Conservation (phyloP, 2,113 vertebrate species). For the Orientallactaga bullata region DNA sequence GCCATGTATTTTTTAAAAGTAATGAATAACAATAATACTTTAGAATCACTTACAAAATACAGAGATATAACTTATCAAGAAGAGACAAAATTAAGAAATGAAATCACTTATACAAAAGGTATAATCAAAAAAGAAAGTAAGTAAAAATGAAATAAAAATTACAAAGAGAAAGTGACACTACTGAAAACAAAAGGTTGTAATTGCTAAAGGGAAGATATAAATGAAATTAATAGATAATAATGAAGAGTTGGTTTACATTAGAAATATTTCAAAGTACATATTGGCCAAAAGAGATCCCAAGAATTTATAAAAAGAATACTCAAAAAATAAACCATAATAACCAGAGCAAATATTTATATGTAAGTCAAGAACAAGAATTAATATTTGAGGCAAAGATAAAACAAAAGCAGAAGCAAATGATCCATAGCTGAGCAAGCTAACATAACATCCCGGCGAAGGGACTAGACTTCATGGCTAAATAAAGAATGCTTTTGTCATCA, state of each 20-base stretch:
- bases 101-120: neutral
- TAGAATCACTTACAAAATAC: neutral
- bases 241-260: conserved; percentile 10
- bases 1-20: neutral
- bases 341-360: neutral
- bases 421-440: neutral
- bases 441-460: neutral
- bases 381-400: neutral
- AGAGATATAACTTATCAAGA: neutral
- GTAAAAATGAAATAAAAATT: neutral
- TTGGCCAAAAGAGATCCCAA: neutral
- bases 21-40: neutral
- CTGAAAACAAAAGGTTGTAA: neutral
- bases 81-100: neutral
- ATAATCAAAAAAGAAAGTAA: neutral
- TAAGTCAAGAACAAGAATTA: neutral
- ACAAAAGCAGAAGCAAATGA: neutral
- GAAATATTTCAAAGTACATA: neutral
- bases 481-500: neutral
- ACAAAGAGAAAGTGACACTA: neutral
- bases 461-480: neutral
- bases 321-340: neutral
- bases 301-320: neutral
- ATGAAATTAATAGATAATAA: neutral
- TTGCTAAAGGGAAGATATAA: neutral